These are phyloP conservation scores for Rousettus leschenaultii DNA, from an alignment of 2,113 vertebrate species.

Conservation along the genomic window DNA sequence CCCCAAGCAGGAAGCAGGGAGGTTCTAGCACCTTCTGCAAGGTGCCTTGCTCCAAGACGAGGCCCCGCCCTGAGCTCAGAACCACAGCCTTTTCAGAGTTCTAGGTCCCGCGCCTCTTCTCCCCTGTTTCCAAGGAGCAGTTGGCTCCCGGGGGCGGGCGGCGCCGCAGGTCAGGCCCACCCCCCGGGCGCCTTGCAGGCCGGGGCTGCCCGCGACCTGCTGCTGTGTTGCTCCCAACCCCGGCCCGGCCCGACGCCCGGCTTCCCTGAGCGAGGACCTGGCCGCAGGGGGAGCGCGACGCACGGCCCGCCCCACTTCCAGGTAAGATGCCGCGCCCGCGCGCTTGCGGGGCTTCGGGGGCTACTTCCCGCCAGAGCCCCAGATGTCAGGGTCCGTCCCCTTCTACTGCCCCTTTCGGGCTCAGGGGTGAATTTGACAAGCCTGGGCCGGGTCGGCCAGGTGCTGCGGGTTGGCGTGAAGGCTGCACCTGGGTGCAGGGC, in stretches of 20 bases:
- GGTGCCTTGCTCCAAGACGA: neutral
- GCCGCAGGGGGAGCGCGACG: neutral
- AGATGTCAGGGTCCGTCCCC: no score
- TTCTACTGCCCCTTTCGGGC: neutral
- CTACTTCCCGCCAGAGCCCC: no score
- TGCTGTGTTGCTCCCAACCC: no score
- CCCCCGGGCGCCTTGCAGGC: neutral
- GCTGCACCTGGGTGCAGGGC: no score
- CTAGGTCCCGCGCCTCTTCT: neutral
- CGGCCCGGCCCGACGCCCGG: neutral
- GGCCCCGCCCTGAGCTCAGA: neutral
- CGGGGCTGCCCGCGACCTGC: no score
- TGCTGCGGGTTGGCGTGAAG: neutral
- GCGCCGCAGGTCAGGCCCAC: neutral
- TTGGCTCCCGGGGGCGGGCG: neutral
- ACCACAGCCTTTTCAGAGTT: neutral
- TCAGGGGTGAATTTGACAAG: no score
- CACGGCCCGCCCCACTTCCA: no score
- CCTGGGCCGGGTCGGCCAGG: neutral
- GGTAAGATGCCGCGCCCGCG: neutral
- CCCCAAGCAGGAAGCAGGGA: neutral
- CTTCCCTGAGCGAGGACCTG: neutral
- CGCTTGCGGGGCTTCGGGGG: no score
- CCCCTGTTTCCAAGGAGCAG: neutral
- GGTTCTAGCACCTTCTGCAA: neutral